phyloP scores from a whole-genome alignment of 2,888 invertebrate species.

The Cyclophora albipunctata region DNA sequence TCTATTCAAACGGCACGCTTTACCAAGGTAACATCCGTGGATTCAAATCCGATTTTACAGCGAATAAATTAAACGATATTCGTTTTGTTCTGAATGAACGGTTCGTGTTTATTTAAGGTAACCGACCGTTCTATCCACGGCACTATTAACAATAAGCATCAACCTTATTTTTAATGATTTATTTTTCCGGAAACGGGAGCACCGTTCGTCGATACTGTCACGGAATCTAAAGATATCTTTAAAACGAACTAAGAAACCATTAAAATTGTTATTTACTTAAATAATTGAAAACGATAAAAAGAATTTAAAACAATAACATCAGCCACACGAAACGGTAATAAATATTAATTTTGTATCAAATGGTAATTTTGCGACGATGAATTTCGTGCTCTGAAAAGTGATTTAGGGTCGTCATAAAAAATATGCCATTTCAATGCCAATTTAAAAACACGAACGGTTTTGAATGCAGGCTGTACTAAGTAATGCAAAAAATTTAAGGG shows the following conservation, averaged over 20 bases:
- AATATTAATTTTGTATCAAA: constrained; percentile 38
- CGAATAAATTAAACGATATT: no score
- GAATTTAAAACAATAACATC: constrained; percentile 26
- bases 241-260: constrained; percentile 9
- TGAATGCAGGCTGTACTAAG: constrained; percentile 7
- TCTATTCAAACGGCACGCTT: no score
- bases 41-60: no score
- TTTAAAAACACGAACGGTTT: constrained; percentile 3
- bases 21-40: no score
- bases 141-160: not conserved
- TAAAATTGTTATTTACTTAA: constrained; percentile 22
- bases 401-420: constrained; percentile 30
- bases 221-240: constrained; percentile 1
- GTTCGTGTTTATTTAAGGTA: no score
- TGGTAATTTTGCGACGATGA: constrained; percentile 25
- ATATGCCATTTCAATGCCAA: not conserved
- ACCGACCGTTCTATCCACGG: no score
- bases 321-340: constrained; percentile 40
- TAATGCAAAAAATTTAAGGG: no score
- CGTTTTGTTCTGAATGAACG: no score
- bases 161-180: constrained; percentile 8
- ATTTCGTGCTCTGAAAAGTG: constrained; percentile 27
- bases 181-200: constrained; percentile 11
- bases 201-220: constrained; percentile 4
- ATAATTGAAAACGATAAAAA: constrained; percentile 41